A percentile compares a stretch with the other conserved stretches of the same genome.
Conservation (phyloP, 1,140 invertebrate genomes). For the Halesus radiatus region DNA sequence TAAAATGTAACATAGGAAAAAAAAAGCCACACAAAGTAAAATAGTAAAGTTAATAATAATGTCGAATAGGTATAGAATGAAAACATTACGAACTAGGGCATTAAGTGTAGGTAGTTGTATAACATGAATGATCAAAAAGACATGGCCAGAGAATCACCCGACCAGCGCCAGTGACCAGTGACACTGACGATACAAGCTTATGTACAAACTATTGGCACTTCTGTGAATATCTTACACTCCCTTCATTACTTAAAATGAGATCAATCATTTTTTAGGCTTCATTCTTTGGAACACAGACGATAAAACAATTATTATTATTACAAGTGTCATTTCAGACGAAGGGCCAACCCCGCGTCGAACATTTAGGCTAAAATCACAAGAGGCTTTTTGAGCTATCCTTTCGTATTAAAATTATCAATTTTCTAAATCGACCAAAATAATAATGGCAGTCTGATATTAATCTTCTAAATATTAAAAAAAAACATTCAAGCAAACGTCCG, state of each 20-base stretch:
- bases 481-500: background rate
- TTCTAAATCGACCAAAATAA: conserved; percentile 8
- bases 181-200: conserved; percentile 5
- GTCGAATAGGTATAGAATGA: conserved; percentile 2
- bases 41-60: conserved; percentile 5
- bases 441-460: background rate
- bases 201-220: conserved; percentile 55
- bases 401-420: conserved; percentile 1
- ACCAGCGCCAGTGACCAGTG: background rate
- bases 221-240: conserved; percentile 37
- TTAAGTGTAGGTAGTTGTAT: background rate
- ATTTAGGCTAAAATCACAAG: conserved; percentile 52
- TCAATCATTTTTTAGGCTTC: conserved; percentile 56
- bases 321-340: background rate
- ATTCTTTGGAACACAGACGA: conserved; percentile 53
- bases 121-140: conserved; percentile 15
- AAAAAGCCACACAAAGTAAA: background rate
- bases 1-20: background rate
- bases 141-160: conserved; percentile 49
- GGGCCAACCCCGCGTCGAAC: background rate
- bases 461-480: conserved; percentile 6
- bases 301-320: conserved; percentile 1
- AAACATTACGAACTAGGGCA: conserved; percentile 13
- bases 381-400: conserved; percentile 25
- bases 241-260: conserved; percentile 56